These are phyloP conservation scores for Campoplex capitator DNA, from an alignment of 2,888 invertebrate genomes.

Conservation along the genomic window DNA sequence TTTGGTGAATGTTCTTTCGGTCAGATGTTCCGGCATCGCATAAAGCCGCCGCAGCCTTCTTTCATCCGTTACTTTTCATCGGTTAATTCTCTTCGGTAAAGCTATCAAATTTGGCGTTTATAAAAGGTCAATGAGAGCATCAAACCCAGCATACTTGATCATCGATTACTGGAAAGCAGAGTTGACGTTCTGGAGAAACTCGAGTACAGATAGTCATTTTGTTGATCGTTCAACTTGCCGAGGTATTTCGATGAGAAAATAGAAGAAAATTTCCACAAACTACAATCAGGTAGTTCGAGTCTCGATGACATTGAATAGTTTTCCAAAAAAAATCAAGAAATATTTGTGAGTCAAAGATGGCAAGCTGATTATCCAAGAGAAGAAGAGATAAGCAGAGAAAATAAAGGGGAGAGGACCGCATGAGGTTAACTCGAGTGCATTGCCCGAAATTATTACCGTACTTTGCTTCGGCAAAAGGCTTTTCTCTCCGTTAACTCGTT, in stretches of 20 bases:
- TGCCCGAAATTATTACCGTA: not conserved
- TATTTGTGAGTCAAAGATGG: not conserved
- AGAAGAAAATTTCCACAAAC: not conserved
- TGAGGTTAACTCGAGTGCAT: constrained; percentile 5
- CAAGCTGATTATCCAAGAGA: not conserved
- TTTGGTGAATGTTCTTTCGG: constrained; percentile 29
- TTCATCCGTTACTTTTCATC: constrained; percentile 38
- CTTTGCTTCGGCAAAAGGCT: not conserved
- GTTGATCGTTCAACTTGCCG: too few species aligned
- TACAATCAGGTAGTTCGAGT: not conserved
- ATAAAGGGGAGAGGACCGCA: not conserved
- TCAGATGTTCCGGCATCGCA: constrained; percentile 23
- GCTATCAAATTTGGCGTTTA: not conserved
- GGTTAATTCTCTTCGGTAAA: constrained; percentile 9
- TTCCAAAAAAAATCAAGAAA: too few species aligned
- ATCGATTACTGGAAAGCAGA: not conserved
- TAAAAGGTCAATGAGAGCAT: not conserved
- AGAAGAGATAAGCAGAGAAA: not conserved
- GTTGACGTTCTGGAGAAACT: too few species aligned
- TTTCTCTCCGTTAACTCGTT: not conserved
- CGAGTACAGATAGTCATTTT: too few species aligned
- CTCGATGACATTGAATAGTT: not conserved
- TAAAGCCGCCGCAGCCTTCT: constrained; percentile 3
- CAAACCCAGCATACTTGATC: not conserved
- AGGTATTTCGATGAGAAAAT: not conserved